Evolutionary conservation across 53 echinoderm and acorn worm species (phyloP).

Genomic region (Arbacia lixula): DNA sequence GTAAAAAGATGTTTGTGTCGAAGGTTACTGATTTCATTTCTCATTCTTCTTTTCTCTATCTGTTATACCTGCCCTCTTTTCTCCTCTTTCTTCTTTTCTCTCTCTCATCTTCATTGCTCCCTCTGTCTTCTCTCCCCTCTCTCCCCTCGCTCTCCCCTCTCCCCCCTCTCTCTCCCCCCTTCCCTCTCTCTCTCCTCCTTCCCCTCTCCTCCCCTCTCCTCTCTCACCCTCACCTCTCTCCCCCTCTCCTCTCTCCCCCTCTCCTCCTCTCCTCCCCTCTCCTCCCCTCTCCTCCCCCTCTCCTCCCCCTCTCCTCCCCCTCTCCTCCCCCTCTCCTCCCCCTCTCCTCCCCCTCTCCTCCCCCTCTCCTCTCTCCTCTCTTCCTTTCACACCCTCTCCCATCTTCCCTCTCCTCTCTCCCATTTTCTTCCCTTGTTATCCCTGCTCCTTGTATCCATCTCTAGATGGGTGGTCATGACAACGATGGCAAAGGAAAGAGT

Average conservation of each 20-base stretch:
- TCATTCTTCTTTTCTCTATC: no score
- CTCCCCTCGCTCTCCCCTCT: background rate
- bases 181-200: background rate
- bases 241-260: background rate
- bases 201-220: background rate
- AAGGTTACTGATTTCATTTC: no score
- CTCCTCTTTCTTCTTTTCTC: no score
- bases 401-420: no score
- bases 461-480: conserved; percentile 52
- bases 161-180: background rate
- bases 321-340: background rate
- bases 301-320: background rate
- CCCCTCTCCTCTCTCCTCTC: background rate
- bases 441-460: no score
- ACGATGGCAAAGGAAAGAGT: conserved; percentile 74
- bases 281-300: background rate
- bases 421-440: no score
- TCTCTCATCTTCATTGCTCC: no score
- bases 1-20: no score
- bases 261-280: no score
- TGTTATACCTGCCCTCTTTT: no score
- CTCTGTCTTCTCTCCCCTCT: background rate
- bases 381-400: background rate
- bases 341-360: background rate
- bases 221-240: background rate